Percentiles rank a stretch among this genome's conserved stretches.
Conservation (phyloP, 1,140 invertebrate genomes). For the Neuroterus valhalla region DNA sequence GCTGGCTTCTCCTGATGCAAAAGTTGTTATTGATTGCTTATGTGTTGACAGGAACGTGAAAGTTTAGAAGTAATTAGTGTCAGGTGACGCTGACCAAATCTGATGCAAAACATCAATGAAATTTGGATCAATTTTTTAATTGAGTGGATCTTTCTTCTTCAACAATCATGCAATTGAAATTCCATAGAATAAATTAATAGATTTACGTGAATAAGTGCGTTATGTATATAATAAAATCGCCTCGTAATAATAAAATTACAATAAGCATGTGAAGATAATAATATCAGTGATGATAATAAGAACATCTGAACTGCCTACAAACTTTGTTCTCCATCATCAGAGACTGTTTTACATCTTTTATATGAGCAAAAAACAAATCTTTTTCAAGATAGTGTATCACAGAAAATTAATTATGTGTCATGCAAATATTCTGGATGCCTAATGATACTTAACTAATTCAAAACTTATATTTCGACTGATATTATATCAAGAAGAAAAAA, state of each 20-base stretch:
- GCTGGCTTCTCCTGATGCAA: not conserved
- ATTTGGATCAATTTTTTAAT: too few species aligned
- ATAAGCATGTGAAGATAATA: constrained; percentile 51
- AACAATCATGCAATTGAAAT: too few species aligned
- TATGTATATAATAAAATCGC: constrained; percentile 27
- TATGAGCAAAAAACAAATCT: constrained; percentile 13
- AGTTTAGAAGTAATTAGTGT: constrained; percentile 4
- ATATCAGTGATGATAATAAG: constrained; percentile 52
- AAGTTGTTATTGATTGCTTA: not conserved
- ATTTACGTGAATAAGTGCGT: too few species aligned
- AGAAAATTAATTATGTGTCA: constrained; percentile 14
- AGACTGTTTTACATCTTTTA: constrained; percentile 10
- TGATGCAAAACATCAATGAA: too few species aligned
- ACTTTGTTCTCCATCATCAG: constrained; percentile 1
- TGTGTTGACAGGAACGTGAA: constrained; percentile 18
- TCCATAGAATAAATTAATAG: too few species aligned
- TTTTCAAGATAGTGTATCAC: not conserved
- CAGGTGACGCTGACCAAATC: too few species aligned
- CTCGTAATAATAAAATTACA: constrained; percentile 50
- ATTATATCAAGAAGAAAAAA: too few species aligned
- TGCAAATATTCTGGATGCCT: not conserved
- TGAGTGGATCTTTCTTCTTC: too few species aligned
- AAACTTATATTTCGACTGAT: too few species aligned
- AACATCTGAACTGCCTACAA: constrained; percentile 12
- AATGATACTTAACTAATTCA: not conserved